phyloP scores from a whole-genome alignment of 2,888 invertebrate genomes.

The Biston stratarius region DNA sequence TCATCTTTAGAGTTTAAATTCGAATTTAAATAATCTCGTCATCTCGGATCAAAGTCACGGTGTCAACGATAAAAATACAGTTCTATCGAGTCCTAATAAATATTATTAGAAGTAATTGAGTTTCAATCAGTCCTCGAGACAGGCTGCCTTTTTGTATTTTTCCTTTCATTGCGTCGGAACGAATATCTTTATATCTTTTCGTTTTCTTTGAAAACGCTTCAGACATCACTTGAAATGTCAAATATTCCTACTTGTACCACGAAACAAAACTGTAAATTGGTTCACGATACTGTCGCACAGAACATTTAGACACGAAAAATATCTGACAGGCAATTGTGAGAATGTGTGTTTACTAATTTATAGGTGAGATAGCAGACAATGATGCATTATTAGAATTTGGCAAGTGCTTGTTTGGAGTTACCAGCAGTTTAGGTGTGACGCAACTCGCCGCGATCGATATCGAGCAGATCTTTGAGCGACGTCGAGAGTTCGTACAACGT shows the following conservation, averaged over 20 bases:
- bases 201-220: conserved; percentile 5
- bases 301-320: no score
- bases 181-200: not conserved
- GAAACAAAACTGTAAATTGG: not conserved
- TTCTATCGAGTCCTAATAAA: conserved; percentile 10
- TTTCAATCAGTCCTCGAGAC: conserved; percentile 24
- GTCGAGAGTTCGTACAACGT: no score
- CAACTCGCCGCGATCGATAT: no score
- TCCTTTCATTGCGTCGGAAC: conserved; percentile 2
- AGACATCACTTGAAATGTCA: not conserved
- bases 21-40: not conserved
- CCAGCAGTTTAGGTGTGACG: no score
- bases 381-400: no score
- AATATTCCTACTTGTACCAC: not conserved
- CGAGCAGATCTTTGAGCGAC: no score
- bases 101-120: conserved; percentile 23
- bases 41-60: not conserved
- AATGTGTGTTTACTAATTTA: no score
- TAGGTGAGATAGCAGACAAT: no score
- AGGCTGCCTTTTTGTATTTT: conserved; percentile 12
- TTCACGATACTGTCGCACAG: not conserved
- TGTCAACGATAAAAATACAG: conserved; percentile 13
- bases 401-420: no score
- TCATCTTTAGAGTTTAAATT: conserved; percentile 2
- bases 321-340: no score